Conservation (phyloP, 2,888 invertebrate species). For the Schrankia costaestrigalis region DNA sequence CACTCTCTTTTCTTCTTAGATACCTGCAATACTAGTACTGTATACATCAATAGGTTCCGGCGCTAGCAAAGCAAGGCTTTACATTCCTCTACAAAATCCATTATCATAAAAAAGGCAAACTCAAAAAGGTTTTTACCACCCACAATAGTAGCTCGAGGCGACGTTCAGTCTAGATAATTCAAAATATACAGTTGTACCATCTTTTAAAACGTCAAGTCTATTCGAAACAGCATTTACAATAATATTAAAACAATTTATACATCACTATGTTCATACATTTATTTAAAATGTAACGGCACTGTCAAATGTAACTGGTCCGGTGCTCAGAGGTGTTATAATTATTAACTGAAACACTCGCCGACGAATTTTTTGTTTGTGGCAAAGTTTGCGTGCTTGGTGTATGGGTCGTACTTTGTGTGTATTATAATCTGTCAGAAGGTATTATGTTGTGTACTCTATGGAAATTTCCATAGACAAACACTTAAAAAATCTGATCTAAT, state of each 20-base stretch:
- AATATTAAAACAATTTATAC: constrained; percentile 12
- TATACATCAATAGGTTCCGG: too few relatives aligned
- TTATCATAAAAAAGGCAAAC: neutral
- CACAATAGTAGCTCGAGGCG: too few relatives aligned
- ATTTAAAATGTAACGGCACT: constrained; percentile 24
- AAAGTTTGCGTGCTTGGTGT: too few relatives aligned
- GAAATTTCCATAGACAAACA: too few relatives aligned
- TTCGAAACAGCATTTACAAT: neutral
- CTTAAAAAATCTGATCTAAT: too few relatives aligned
- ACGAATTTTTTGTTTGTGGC: constrained; percentile 5
- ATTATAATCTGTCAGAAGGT: too few relatives aligned
- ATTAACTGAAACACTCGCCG: constrained; percentile 5
- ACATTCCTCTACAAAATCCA: neutral
- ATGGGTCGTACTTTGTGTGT: too few relatives aligned
- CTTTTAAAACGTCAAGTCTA: neutral
- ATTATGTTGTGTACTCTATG: too few relatives aligned
- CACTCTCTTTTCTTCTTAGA: too few relatives aligned
- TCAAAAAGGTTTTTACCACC: neutral
- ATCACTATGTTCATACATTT: constrained; percentile 6
- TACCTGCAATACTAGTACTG: too few relatives aligned
- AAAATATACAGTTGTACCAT: neutral
- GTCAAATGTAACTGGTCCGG: constrained; percentile 19
- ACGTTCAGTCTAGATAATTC: too few relatives aligned
- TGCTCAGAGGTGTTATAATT: constrained; percentile 4
- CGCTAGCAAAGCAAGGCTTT: neutral